Percentiles rank a stretch among this genome's conserved stretches.
These are phyloP conservation scores for Amia ocellicauda DNA, from an alignment of 2,113 vertebrate species.

Conservation along the genomic window DNA sequence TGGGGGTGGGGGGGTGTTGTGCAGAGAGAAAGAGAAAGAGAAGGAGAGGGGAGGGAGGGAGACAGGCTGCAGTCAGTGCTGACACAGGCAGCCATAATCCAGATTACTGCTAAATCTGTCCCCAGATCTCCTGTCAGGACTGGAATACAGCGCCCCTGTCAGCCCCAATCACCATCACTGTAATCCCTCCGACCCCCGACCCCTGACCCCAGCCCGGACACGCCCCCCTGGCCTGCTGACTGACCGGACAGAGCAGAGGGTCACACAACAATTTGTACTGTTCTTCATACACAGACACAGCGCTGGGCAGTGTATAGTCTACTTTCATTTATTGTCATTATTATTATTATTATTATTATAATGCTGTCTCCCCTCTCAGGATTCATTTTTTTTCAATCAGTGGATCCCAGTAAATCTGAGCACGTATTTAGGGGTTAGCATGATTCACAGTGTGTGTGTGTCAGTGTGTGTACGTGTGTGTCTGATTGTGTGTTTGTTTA, in stretches of 20 bases:
- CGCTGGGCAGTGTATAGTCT: no score
- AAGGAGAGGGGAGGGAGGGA: conserved; percentile 32
- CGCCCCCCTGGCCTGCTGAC: conserved; percentile 28
- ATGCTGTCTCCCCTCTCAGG: no score
- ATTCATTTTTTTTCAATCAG: no score
- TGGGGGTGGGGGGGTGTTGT: neutral
- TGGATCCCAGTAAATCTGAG: no score
- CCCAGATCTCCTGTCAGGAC: conserved; percentile 62
- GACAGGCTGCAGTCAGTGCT: conserved; percentile 58
- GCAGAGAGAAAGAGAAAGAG: conserved; percentile 22
- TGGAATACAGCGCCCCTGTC: conserved; percentile 67
- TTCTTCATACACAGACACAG: neutral
- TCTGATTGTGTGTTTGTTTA: neutral
- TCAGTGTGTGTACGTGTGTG: no score
- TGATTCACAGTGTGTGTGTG: no score
- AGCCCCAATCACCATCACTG: conserved; percentile 64
- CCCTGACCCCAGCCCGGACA: conserved; percentile 52
- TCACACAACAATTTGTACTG: no score
- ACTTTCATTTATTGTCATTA: no score
- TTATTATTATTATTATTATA: no score
- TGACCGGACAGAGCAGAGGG: no score
- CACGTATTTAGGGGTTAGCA: no score
- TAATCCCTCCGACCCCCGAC: conserved; percentile 59
- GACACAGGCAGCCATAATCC: conserved; percentile 67
- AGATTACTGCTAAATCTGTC: conserved; percentile 71